Percentiles rank a stretch among this genome's conserved stretches.
Evolutionary conservation across 2,888 invertebrate species (phyloP).

Genomic region (Apoderus coryli): DNA sequence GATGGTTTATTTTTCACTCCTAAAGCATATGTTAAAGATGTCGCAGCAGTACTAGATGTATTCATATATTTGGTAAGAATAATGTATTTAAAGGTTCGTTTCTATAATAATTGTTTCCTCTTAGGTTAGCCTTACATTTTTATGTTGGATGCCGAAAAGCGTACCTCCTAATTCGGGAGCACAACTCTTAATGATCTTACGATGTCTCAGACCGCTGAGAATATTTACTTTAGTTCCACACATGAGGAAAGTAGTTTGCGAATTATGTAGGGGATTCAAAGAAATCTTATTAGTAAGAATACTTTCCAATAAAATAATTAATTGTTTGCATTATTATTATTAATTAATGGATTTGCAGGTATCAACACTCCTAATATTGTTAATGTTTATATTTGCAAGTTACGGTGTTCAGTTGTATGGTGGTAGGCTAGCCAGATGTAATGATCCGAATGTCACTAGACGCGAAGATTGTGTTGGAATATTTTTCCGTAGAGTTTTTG

Average conservation of each 20-base stretch:
- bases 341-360: slow-evolving; percentile 58
- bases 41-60: slow-evolving; percentile 90
- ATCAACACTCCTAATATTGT: slow-evolving; percentile 86
- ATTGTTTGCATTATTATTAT: slow-evolving; percentile 14
- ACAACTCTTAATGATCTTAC: slow-evolving; percentile 89
- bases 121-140: slow-evolving; percentile 85
- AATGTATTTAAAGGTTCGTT: background rate
- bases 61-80: slow-evolving; percentile 84
- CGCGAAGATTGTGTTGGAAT: slow-evolving; percentile 88
- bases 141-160: slow-evolving; percentile 89
- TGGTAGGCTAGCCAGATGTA: slow-evolving; percentile 89
- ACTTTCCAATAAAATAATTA: slow-evolving; percentile 39
- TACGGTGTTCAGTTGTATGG: slow-evolving; percentile 98
- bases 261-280: slow-evolving; percentile 94
- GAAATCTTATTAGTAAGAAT: slow-evolving; percentile 93
- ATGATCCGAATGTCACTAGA: slow-evolving; percentile 75
- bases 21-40: slow-evolving; percentile 95
- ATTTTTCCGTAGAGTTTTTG: slow-evolving; percentile 88
- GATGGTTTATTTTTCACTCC: slow-evolving; percentile 98
- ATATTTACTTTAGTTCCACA: slow-evolving; percentile 98
- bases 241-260: slow-evolving; percentile 98
- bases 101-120: slow-evolving; percentile 21
- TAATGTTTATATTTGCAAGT: slow-evolving; percentile 99
- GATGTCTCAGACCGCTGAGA: slow-evolving; percentile 88
- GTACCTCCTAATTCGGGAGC: slow-evolving; percentile 90